Evolutionary conservation across 2,797 vertebrate species (phyloP).

Genomic region (Lagorchestes hirsutus): DNA sequence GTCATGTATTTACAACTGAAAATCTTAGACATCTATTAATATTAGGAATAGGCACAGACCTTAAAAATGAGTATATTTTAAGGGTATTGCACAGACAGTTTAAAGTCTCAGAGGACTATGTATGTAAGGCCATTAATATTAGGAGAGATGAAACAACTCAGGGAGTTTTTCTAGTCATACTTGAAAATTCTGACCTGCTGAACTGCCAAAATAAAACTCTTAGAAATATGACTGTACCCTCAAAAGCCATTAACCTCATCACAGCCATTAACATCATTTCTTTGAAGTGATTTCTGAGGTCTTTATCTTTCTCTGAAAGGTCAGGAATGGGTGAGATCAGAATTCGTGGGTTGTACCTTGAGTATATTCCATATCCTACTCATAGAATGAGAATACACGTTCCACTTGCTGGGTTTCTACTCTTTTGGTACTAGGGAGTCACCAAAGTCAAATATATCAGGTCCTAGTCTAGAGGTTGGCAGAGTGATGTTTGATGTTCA

Average conservation of each 20-base stretch:
- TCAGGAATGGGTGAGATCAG: background rate
- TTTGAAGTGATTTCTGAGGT: background rate
- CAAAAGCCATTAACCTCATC: background rate
- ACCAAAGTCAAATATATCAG: background rate
- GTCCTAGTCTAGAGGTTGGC: background rate
- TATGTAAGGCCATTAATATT: background rate
- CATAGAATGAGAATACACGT: background rate
- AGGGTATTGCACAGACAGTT: background rate
- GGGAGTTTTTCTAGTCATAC: background rate
- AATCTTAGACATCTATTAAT: background rate
- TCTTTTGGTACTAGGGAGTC: background rate
- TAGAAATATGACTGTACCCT: background rate
- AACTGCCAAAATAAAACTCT: background rate
- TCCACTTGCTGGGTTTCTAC: background rate
- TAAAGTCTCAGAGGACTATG: background rate
- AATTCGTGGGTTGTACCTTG: background rate
- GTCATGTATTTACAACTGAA: background rate
- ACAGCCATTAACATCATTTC: background rate
- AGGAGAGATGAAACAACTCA: background rate
- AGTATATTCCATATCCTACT: background rate
- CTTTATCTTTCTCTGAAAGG: background rate
- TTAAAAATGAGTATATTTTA: background rate
- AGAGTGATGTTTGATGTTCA: background rate
- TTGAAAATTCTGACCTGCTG: background rate
- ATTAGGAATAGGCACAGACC: background rate